phyloP scores from a whole-genome alignment of 1,140 invertebrate genomes.

The Euglossa dilemma region DNA sequence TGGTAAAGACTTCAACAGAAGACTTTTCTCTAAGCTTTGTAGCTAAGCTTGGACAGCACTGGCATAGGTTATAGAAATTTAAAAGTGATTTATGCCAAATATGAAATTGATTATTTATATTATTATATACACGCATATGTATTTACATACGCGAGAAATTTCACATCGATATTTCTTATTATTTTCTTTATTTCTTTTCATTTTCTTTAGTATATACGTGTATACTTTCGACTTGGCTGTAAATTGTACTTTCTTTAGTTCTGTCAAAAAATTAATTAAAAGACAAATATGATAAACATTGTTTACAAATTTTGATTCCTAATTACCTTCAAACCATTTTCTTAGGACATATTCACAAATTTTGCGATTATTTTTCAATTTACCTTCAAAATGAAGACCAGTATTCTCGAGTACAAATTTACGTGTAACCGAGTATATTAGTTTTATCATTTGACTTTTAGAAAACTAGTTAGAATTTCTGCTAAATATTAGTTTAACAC shows the following conservation, averaged over 20 bases:
- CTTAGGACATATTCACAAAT: background rate
- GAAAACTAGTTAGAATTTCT: background rate
- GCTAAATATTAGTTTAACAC: background rate
- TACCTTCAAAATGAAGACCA: background rate
- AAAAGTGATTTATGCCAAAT: conserved; percentile 77
- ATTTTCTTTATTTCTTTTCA: background rate
- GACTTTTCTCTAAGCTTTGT: background rate
- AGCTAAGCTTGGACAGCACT: background rate
- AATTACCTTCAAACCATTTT: conserved; percentile 10
- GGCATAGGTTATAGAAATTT: conserved; percentile 64
- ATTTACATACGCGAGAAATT: conserved; percentile 45
- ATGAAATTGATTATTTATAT: conserved; percentile 65
- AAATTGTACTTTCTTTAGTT: conserved; percentile 43
- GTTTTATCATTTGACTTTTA: background rate
- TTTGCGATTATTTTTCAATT: background rate
- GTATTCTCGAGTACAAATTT: background rate
- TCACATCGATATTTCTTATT: conserved; percentile 15
- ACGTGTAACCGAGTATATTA: background rate
- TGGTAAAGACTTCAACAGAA: background rate
- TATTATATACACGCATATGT: conserved; percentile 52
- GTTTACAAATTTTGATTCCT: conserved; percentile 17
- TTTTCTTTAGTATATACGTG: background rate
- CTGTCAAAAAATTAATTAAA: conserved; percentile 24
- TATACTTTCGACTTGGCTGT: conserved; percentile 14
- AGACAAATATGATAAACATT: conserved; percentile 9